These are phyloP conservation scores for Phylloscopus trochilus DNA, from an alignment of 2,113 vertebrate genomes.

Conservation along the genomic window DNA sequence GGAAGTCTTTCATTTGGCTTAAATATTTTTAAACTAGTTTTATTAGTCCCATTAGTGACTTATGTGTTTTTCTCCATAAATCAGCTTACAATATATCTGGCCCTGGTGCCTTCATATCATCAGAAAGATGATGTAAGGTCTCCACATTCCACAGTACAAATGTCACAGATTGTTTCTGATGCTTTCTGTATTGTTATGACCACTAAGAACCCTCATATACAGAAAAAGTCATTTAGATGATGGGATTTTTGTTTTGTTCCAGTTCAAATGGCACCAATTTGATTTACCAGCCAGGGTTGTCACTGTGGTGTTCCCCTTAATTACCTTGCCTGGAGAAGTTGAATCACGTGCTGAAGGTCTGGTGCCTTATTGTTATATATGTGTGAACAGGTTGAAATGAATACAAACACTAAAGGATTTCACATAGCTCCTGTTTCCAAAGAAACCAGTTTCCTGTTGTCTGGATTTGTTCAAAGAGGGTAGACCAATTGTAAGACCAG, in stretches of 20 bases:
- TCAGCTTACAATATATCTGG: neutral
- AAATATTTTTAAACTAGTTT: neutral
- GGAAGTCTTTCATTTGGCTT: neutral
- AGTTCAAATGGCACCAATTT: neutral
- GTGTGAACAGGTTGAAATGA: conserved; percentile 70
- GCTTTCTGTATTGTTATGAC: neutral
- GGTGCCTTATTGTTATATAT: conserved; percentile 53
- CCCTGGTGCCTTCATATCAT: neutral
- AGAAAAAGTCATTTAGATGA: neutral
- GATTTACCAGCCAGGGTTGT: neutral
- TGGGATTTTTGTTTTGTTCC: neutral
- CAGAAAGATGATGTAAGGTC: neutral
- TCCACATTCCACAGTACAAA: neutral
- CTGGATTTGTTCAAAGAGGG: conserved; percentile 70
- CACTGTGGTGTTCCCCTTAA: conserved; percentile 2
- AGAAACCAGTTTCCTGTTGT: conserved; percentile 75
- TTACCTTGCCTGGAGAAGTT: conserved; percentile 57
- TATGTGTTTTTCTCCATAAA: neutral
- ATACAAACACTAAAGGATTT: conserved; percentile 54
- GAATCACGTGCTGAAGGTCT: conserved; percentile 57
- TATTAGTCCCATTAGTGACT: neutral
- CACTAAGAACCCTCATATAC: neutral
- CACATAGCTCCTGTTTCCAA: conserved; percentile 73
- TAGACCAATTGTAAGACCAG: conserved; percentile 49
- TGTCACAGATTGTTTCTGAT: neutral